Conservation (phyloP, 1,140 invertebrate genomes). For the Hyles vespertilio region DNA sequence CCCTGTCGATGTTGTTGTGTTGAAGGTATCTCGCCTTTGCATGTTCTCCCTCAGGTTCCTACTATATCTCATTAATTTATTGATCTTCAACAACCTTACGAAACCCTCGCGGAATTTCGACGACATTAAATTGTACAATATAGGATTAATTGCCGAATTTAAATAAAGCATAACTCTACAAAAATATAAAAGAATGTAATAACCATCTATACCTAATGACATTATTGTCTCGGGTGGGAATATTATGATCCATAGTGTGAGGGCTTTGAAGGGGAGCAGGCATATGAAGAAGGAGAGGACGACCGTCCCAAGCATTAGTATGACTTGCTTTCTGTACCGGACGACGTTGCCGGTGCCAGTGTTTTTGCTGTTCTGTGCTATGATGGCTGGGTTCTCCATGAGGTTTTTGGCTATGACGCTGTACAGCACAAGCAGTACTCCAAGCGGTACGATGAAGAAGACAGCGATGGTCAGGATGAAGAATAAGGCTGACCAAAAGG, state of each 20-base stretch:
- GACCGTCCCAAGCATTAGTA: conserved; percentile 92
- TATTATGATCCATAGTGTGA: conserved; percentile 90
- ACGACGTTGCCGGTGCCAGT: conserved; percentile 67
- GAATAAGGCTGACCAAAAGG: conserved; percentile 85
- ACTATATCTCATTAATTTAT: conserved; percentile 65
- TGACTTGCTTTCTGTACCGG: conserved; percentile 84
- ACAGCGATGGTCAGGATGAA: conserved; percentile 86
- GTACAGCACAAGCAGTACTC: conserved; percentile 88
- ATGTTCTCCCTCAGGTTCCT: conserved; percentile 66
- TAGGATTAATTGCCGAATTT: conserved; percentile 93
- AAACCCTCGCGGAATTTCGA: conserved; percentile 93
- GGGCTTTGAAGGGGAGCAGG: conserved; percentile 89
- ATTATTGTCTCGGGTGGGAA: conserved; percentile 80
- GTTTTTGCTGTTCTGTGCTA: conserved; percentile 78
- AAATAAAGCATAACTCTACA: conserved; percentile 91
- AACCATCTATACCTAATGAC: conserved; percentile 83
- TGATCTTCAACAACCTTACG: conserved; percentile 77
- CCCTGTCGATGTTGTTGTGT: conserved; percentile 71
- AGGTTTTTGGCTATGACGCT: conserved; percentile 89
- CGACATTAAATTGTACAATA: conserved; percentile 94
- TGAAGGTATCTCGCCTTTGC: conserved; percentile 71
- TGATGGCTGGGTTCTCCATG: conserved; percentile 84
- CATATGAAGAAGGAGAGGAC: conserved; percentile 94
- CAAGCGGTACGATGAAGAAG: conserved; percentile 90
- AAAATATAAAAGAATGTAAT: conserved; percentile 91